Evolutionary conservation across 2,888 invertebrate genomes (phyloP), one percentile per base, ranked within the genome.

Genomic region (Pollenia labialis): DNA sequence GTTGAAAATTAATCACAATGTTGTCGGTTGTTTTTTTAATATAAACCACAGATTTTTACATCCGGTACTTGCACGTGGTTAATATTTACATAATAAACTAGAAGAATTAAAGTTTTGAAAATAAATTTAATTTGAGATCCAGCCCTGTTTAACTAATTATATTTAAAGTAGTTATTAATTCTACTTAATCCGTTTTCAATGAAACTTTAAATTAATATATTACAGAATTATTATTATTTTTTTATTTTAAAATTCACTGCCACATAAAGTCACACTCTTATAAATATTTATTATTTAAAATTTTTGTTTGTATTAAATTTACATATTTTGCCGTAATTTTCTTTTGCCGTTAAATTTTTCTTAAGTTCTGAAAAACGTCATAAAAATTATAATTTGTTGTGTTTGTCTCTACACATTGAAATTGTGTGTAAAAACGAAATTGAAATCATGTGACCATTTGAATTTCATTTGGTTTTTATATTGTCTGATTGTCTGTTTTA

Each of bases 381-480:
- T 83, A 76, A 86, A 66, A 64, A 56, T 50, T 50, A 18, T 56
- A 64, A 4, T 50, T 42, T 62, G 6, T 48, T 48, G 54, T 42
- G 58, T 18, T 40, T 23, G 40, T 81, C 81, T 48, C 1, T 48
- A 50, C 12, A 11, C 12, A 11, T 76, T 16, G 10, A 68, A 72
- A n/a, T 80, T 75, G 82, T 83, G 76, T 82, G 82, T 32, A 32
- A 83, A 77, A 76, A 76, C 66, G 46, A 76, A 80, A 80, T 80
- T 80, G 64, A 80, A 86, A 83, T 83, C 87, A 87, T 87, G 83
- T 84, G 83, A 87, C 72, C 81, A 58, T 77, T 75, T 75, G 11
- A 42, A 75, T 64, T 14, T 12, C 40, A 52, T 52, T 42, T 62
- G 14, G 44, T 62, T 48, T 62, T 23, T 18, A 54, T 54, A 52